Percentiles rank a stretch among this genome's conserved stretches.
Evolutionary conservation across 2,888 invertebrate species (phyloP).

Genomic region (Caenorhabditis uteleia): DNA sequence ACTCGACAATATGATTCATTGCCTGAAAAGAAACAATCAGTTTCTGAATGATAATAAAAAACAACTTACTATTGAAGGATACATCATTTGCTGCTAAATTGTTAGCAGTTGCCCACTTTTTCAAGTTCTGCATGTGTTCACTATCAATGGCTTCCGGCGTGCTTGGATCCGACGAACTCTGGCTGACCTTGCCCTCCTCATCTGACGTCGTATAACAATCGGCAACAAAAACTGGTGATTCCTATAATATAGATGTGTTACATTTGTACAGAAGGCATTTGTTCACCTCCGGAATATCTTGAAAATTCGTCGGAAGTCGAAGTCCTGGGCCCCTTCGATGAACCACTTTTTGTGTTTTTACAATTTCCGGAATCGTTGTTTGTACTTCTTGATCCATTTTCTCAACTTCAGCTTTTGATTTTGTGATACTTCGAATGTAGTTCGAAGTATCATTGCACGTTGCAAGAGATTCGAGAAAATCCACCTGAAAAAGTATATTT

Average conservation of each 20-base stretch:
- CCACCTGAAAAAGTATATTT: conserved; percentile 19
- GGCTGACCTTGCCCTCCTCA: conserved; percentile 10
- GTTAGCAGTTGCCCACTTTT: conserved; percentile 27
- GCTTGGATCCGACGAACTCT: conserved; percentile 9
- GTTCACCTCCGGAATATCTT: conserved; percentile 8
- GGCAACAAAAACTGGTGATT: conserved; percentile 14
- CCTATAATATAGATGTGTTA: background rate
- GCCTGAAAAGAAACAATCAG: background rate
- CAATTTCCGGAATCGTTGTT: background rate
- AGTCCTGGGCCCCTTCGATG: background rate
- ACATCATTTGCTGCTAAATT: conserved; percentile 14
- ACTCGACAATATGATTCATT: conserved; percentile 2
- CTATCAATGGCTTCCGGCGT: conserved; percentile 15
- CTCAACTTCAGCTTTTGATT: conserved; percentile 5
- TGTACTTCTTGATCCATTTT: background rate
- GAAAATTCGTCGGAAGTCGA: conserved; percentile 1
- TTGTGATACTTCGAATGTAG: conserved; percentile 1
- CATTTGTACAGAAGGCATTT: no score
- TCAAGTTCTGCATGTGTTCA: conserved; percentile 9
- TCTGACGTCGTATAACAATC: conserved; percentile 26
- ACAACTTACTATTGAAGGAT: background rate
- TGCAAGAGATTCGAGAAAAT: conserved; percentile 7
- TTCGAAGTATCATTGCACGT: background rate
- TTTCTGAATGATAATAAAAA: background rate
- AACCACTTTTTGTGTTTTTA: background rate